Evolutionary conservation across 2,113 vertebrate species (phyloP), one percentile per base, ranked within the genome.

Genomic region (Ictalurus furcatus): DNA sequence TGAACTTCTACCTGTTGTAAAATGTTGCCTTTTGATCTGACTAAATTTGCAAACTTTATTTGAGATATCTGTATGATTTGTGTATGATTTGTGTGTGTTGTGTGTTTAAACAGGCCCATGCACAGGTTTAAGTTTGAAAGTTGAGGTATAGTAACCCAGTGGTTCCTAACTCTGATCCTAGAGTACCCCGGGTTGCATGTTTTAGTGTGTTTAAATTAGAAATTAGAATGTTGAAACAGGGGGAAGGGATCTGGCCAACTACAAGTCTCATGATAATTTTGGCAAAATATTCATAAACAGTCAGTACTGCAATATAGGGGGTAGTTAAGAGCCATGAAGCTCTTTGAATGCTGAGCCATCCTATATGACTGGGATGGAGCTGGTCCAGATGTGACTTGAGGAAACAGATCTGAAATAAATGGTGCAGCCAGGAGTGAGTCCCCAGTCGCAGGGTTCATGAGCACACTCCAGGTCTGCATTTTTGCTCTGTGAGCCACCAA

Each of bases 1-100:
- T 79, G 5, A 63, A 79, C 34, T 79, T 87, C 17, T 82, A 86
- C 83, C 90, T 85, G 65, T 91, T 88, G 88, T 88, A 74, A 91
- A 92, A 94, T 92, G 93, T 88, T 92, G 91, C 92, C 93, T 92
- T 92, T 83, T 92, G 85, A 92, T 81, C 89, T 90, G 87, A 85
- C 88, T 87, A 87, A 44, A 84, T 67, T 37, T 59, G 58, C 30
- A 76, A 44, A 58, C 21, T 28, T 25, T 14, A 14, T 61, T 40
- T 61, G 6, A 83, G 56, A 37, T 83, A 40, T 83, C 61, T 84
- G 12, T 40, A 40, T 16, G 19, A 83, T 63, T 63, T 37, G 52
- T 19, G 74, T 44, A n/a, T n/a, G n/a, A n/a, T n/a, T n/a, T n/a
- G n/a, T n/a, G n/a, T n/a, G 74, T 44, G 2, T 56, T 61, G 59